Evolutionary conservation across 2,113 vertebrate genomes (phyloP).

Genomic region (Indicator indicator): DNA sequence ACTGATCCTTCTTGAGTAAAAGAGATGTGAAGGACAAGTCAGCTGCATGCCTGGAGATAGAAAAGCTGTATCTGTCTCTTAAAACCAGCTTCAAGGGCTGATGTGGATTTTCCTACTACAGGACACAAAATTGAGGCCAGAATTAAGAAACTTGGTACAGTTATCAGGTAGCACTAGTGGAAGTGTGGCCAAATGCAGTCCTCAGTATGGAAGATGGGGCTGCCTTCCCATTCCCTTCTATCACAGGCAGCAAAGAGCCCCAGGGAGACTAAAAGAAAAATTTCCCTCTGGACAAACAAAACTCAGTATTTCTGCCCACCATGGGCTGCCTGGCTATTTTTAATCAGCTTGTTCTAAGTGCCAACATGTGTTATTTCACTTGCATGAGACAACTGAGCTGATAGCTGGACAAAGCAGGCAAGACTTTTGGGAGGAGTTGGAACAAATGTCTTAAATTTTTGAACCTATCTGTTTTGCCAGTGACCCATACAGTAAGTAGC

Average conservation of each 20-base stretch:
- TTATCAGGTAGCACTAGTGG: not conserved
- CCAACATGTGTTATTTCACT: slow-evolving; percentile 32
- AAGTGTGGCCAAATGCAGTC: not conserved
- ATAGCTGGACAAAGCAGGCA: slow-evolving; percentile 56
- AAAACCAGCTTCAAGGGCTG: not conserved
- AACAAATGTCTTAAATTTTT: slow-evolving; percentile 72
- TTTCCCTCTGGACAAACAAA: not conserved
- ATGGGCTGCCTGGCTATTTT: not conserved
- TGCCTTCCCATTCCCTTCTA: not conserved
- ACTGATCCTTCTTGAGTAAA: not conserved
- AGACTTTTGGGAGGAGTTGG: slow-evolving; percentile 62
- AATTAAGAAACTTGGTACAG: not conserved
- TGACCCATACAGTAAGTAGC: slow-evolving; percentile 74
- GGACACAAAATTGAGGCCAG: not conserved
- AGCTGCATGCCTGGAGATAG: not conserved
- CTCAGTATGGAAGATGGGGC: not conserved
- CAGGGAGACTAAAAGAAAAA: not conserved
- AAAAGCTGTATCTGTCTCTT: not conserved
- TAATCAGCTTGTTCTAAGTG: slow-evolving; percentile 30
- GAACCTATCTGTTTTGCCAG: slow-evolving; percentile 76
- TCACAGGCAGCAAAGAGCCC: not conserved
- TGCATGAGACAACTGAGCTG: slow-evolving; percentile 1
- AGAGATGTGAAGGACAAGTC: not conserved
- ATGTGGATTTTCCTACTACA: not conserved
- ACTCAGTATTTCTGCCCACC: not conserved